These are phyloP conservation scores for Halictus ligatus DNA, from an alignment of 2,888 invertebrate species.

Conservation along the genomic window DNA sequence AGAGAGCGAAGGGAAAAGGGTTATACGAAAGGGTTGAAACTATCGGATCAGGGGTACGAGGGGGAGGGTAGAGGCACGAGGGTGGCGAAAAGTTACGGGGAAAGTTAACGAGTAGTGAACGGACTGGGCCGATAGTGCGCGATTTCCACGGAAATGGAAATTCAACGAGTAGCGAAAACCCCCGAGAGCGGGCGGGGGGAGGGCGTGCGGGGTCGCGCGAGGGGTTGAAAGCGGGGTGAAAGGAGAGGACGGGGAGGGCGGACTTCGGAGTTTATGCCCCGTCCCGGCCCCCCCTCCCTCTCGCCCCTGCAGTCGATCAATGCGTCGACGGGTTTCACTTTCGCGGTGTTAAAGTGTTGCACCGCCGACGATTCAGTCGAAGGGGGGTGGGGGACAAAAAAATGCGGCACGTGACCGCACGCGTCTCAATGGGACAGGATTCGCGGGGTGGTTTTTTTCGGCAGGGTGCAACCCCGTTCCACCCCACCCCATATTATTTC, in stretches of 20 bases:
- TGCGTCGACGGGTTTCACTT: constrained; percentile 84
- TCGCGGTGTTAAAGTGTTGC: constrained; percentile 83
- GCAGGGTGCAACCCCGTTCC: too few species aligned
- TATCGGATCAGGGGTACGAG: neutral
- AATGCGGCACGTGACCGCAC: constrained; percentile 26
- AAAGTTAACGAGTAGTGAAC: constrained; percentile 59
- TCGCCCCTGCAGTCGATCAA: constrained; percentile 84
- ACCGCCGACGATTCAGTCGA: constrained; percentile 71
- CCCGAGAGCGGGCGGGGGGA: constrained; percentile 56
- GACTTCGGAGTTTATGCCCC: constrained; percentile 80
- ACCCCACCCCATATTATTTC: too few species aligned
- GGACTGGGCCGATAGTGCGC: constrained; percentile 56
- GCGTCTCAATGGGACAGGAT: neutral
- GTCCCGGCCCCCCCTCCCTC: constrained; percentile 81
- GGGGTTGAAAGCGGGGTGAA: constrained; percentile 36
- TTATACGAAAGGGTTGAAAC: constrained; percentile 16
- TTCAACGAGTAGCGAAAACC: constrained; percentile 71
- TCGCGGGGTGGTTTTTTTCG: neutral
- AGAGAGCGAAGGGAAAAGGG: constrained; percentile 13
- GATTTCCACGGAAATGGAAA: constrained; percentile 75
- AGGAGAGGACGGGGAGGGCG: constrained; percentile 45
- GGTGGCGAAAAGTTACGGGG: constrained; percentile 65
- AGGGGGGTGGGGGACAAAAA: too few species aligned
- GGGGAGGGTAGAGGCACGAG: neutral
- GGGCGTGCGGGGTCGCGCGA: constrained; percentile 62